Base-by-base conservation (phyloP, 1,140 invertebrate genomes). In the Apocrypta bakeri region DNA sequence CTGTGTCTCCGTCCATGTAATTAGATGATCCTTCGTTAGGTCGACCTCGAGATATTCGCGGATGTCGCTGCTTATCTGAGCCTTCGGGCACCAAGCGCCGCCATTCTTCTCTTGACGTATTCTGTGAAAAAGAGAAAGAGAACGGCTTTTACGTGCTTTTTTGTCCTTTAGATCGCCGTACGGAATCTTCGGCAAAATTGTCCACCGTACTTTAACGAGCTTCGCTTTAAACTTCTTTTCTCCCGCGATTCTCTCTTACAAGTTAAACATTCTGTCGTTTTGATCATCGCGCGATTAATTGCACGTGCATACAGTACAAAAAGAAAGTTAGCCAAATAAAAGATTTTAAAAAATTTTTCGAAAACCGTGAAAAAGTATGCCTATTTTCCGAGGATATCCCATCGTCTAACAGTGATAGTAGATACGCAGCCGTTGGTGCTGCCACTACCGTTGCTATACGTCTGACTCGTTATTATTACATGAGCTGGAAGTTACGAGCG, bases 51-150 rank as follows among this genome's bases (percentile, higher is more conserved):
- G 92, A 89, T 95, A 98, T 89, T 98, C 97, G 14, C 96, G 94
- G 27, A 95, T 94, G 71, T 94, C 93, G 25, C 93, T 94, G 84
- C 94, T 94, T 83, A 96, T 96, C 85, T 96, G 94, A 1, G 95
- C 94, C 85, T 96, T 95, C 0, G 98, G 97, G 92, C 98, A 99
- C 98, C 98, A 99, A 0, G 98, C 98, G 1, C 98, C 98, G 1
- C 97, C 97, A 85, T 96, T 96, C 84, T 95, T 95, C 88, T 98
- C 97, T 42, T 95, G 95, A 1, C 96, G 81, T 29, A 83, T 83
- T 29, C 81, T 83, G 25, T 1, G 1, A n/a, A n/a, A n/a, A n/a
- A n/a, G n/a, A n/a, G 63, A 61, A 21, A 24, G 24, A 21, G 40
- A 27, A 75, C 11, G 17, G 42, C 42, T 48, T 48, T 48, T 4